phyloP scores from a whole-genome alignment of 2,113 vertebrate genomes.

The Albula goreensis region DNA sequence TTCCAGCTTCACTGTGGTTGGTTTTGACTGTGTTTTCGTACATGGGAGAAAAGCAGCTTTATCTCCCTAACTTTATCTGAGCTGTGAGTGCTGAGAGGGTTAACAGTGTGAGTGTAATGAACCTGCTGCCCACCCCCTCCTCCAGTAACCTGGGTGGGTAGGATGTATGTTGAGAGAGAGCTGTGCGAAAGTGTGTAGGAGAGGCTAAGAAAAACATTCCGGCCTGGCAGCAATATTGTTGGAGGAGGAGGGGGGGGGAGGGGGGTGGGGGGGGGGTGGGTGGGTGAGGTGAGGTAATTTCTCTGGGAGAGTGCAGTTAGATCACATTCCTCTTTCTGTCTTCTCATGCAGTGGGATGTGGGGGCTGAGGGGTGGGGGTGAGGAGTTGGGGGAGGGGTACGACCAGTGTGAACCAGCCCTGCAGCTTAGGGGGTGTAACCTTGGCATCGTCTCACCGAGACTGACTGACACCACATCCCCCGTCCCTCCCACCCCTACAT shows the following conservation, averaged over 20 bases:
- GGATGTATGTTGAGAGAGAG: conserved; percentile 43
- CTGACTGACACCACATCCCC: conserved; percentile 29
- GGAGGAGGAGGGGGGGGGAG: conserved; percentile 54
- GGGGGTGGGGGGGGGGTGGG: conserved; percentile 42
- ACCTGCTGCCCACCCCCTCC: conserved; percentile 31
- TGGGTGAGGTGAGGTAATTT: conserved; percentile 59
- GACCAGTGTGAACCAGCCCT: conserved; percentile 54
- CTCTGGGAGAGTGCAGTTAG: conserved; percentile 65
- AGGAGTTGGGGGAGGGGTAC: not conserved
- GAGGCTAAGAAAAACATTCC: conserved; percentile 76
- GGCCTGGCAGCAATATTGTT: conserved; percentile 61
- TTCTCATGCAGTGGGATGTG: conserved; percentile 71
- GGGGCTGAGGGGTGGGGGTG: conserved; percentile 54
- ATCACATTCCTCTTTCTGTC: conserved; percentile 72
- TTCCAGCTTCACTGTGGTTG: not conserved
- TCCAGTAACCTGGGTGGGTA: conserved; percentile 42
- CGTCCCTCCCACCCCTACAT: not conserved
- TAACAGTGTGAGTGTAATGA: conserved; percentile 30
- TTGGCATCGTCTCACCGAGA: conserved; percentile 36
- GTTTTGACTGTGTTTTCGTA: not conserved
- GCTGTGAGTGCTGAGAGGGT: conserved; percentile 10
- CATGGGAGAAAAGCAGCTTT: not conserved
- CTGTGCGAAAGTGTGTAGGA: conserved; percentile 80
- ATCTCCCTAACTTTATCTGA: not conserved
- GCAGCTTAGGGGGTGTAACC: conserved; percentile 51